phyloP scores from a whole-genome alignment of 2,797 vertebrate genomes.

The Poliocrania exsul region DNA sequence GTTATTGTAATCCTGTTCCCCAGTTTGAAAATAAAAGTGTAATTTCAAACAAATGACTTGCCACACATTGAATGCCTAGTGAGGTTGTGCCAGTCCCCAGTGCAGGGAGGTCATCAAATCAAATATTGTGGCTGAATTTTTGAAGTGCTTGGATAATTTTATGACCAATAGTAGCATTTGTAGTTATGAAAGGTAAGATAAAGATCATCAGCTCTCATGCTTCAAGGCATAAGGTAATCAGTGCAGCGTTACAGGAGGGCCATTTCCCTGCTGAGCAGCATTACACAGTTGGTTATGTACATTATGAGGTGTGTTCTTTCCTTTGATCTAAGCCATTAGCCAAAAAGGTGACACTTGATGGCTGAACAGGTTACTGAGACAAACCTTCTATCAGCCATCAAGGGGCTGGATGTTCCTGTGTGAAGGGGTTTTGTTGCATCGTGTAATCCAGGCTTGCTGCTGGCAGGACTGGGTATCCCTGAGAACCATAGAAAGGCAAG shows the following conservation, averaged over 20 bases:
- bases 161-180: slow-evolving; percentile 59
- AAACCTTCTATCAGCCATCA: background rate
- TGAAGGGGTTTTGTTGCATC: background rate
- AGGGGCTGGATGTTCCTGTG: background rate
- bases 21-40: slow-evolving; percentile 3
- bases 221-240: slow-evolving; percentile 70
- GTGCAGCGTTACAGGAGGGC: background rate
- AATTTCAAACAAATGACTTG: slow-evolving; percentile 43
- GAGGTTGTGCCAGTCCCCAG: background rate
- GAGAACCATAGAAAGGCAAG: background rate
- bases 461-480: background rate
- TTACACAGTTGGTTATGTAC: slow-evolving; percentile 57
- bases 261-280: slow-evolving; percentile 24
- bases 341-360: slow-evolving; percentile 30
- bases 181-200: slow-evolving; percentile 65
- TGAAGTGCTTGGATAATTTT: slow-evolving; percentile 70
- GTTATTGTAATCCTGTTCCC: slow-evolving; percentile 6
- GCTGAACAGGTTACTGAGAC: background rate
- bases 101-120: slow-evolving; percentile 56
- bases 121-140: slow-evolving; percentile 63
- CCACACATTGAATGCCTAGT: background rate
- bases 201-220: slow-evolving; percentile 69
- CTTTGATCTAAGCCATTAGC: slow-evolving; percentile 28
- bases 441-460: background rate
- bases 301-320: slow-evolving; percentile 51